A percentile compares a stretch with the other conserved stretches of the same genome.
phyloP scores from a whole-genome alignment of 2,888 invertebrate genomes.

The Pseudoips prasinana region DNA sequence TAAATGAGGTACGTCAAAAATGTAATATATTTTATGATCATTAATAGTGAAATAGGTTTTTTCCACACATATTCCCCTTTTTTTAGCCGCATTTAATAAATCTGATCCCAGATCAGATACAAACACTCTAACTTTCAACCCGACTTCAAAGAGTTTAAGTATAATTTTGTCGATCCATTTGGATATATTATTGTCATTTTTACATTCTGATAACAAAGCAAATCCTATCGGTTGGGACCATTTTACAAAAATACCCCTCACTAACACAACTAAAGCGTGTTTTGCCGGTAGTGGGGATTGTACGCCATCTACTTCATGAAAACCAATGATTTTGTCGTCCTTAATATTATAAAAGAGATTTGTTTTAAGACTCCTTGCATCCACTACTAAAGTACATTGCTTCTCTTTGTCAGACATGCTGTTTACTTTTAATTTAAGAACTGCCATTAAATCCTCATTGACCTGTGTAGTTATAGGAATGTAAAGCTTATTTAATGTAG shows the following conservation, averaged over 20 bases:
- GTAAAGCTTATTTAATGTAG: conserved; percentile 10
- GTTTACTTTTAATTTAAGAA: conserved; percentile 25
- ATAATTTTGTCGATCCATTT: conserved; percentile 31
- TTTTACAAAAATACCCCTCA: conserved; percentile 28
- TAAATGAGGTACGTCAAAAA: conserved; percentile 33
- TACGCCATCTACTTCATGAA: conserved; percentile 30
- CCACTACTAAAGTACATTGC: conserved; percentile 20
- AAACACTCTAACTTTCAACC: conserved; percentile 20
- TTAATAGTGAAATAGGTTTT: conserved; percentile 25
- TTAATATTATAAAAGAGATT: conserved; percentile 25
- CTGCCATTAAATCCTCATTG: conserved; percentile 17
- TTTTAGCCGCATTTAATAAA: conserved; percentile 18
- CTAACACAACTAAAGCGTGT: conserved; percentile 26
- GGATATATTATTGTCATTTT: conserved; percentile 10
- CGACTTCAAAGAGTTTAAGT: conserved; percentile 23
- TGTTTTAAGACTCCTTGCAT: conserved; percentile 22
- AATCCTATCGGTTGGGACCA: conserved; percentile 29
- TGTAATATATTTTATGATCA: conserved; percentile 30
- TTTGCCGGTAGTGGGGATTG: conserved; percentile 24
- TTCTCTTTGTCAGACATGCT: conserved; percentile 25
- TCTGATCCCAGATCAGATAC: conserved; percentile 19
- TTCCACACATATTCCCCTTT: background rate
- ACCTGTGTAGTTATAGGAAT: conserved; percentile 22
- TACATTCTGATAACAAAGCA: conserved; percentile 26
- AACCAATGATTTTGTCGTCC: conserved; percentile 29